Base-by-base conservation (phyloP, 2,888 invertebrate genomes). In the Plebejus melissa region DNA sequence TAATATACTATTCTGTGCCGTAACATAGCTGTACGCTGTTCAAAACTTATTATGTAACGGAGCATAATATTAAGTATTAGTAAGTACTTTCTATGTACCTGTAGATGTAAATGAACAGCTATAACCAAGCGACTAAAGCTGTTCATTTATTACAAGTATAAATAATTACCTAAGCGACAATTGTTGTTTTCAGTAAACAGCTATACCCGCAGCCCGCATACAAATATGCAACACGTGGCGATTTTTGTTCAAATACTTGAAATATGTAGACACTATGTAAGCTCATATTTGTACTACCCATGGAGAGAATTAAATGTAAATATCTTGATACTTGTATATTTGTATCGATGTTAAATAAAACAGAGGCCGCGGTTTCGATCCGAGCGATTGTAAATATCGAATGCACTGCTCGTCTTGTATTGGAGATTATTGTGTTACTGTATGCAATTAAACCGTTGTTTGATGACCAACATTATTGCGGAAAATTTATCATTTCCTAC, bases 331-430 rank as follows among this genome's bases (percentile, higher is more conserved):
- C 16, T 65, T 65, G 32, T 65, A 36, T 65, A 60, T 60, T 60
- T 28, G 60, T 60, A 65, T 65, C 32, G 5, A 65, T 13, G 65
- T 60, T 60, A 60, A 60, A 60, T 65, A 65, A 65, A 65, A 32
- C 65, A 65, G 65, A 36, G 13, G 65, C 65, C 4, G 65, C 65
- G 32, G 32, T 9, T 13, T 65, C 32, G 65, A 65, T 32, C 13
- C 16, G 13, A 65, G 32, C 13, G 6, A 36, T 36, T 65, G 65
- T 65, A 65, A 65, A 36, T 65, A 60, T 32, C 32, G 32, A 13
- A 5, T 65, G 65, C 32, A 65, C 32, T 13, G 32, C 13, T 36
- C 32, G 3, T 36, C 65, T 65, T 65, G 13, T 65, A 65, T 65
- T 65, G 32, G 65, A 60, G 60, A 36, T 36, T 65, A 36, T 65